phyloP scores from a whole-genome alignment of 2,888 invertebrate genomes.

The Ectropis crepuscularia region DNA sequence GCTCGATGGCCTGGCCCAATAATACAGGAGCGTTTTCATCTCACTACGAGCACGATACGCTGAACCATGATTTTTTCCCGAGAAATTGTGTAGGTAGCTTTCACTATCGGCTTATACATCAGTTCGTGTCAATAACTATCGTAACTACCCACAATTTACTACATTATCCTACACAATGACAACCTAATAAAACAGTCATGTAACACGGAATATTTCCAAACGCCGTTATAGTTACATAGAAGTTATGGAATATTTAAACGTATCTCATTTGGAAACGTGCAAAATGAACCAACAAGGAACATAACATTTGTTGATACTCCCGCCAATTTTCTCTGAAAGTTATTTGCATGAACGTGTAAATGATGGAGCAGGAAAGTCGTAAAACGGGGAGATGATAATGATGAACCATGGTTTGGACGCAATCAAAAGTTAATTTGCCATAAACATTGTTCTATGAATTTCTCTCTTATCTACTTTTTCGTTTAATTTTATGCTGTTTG shows the following conservation, averaged over 20 bases:
- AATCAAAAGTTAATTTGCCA: conserved; percentile 24
- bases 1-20: conserved; percentile 21
- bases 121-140: conserved; percentile 11
- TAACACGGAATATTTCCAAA: conserved; percentile 4
- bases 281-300: background rate
- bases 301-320: background rate
- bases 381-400: conserved; percentile 24
- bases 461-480: background rate
- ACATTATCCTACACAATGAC: conserved; percentile 10
- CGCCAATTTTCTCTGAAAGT: conserved; percentile 19
- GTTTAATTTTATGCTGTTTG: background rate
- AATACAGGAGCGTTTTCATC: conserved; percentile 24
- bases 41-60: conserved; percentile 11
- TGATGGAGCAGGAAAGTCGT: conserved; percentile 14
- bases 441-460: background rate
- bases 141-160: conserved; percentile 11
- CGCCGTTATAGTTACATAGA: background rate
- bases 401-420: conserved; percentile 17
- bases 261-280: background rate
- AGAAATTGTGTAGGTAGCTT: conserved; percentile 19
- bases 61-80: conserved; percentile 11
- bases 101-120: conserved; percentile 7
- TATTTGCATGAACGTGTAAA: conserved; percentile 23
- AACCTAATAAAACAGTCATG: conserved; percentile 7
- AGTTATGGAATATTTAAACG: conserved; percentile 7